Evolutionary conservation across 2,888 invertebrate genomes (phyloP), one percentile per base, ranked within the genome.

Genomic region (Hemistola chrysoprasaria): DNA sequence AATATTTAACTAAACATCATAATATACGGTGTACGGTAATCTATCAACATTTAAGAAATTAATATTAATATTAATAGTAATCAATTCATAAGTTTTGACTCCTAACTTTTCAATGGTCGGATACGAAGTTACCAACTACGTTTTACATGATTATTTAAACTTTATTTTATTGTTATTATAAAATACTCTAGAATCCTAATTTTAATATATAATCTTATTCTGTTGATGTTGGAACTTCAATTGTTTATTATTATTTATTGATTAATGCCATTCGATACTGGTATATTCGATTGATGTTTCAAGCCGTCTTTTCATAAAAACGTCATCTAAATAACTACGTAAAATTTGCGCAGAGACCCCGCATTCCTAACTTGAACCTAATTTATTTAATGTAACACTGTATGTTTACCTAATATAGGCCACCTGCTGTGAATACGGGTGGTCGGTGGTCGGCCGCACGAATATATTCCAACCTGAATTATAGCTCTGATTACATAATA

Each of bases 41-140:
- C n/a, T n/a, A n/a, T n/a, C n/a, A n/a, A n/a, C n/a, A n/a, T n/a
- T n/a, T n/a, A n/a, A n/a, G n/a, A n/a, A n/a, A n/a, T n/a, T n/a
- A n/a, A n/a, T n/a, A n/a, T n/a, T n/a, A n/a, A n/a, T n/a, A n/a
- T n/a, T n/a, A n/a, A n/a, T n/a, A 51, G 51, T 59, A 63, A 65
- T 67, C 57, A 59, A 62, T 64, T 57, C 53, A 54, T 30, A 54
- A 62, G 53, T 57, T 59, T 52, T 42, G 39, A 59, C 45, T 53
- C 37, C 29, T 53, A 63, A 63, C 52, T 63, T 59, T 58, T 53
- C 43, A 56, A 58, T 53, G 40, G 47, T 51, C 49, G 53, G 30
- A 51, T 56, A 52, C 42, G 50, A 51, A 51, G 56, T 55, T 52
- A 48, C 44, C 33, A 47, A 54, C 50, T 53, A 50, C 35, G 47